Percentiles rank a stretch among this genome's conserved stretches.
phyloP scores from a whole-genome alignment of 2,888 invertebrate genomes.

The Torymus texanus region DNA sequence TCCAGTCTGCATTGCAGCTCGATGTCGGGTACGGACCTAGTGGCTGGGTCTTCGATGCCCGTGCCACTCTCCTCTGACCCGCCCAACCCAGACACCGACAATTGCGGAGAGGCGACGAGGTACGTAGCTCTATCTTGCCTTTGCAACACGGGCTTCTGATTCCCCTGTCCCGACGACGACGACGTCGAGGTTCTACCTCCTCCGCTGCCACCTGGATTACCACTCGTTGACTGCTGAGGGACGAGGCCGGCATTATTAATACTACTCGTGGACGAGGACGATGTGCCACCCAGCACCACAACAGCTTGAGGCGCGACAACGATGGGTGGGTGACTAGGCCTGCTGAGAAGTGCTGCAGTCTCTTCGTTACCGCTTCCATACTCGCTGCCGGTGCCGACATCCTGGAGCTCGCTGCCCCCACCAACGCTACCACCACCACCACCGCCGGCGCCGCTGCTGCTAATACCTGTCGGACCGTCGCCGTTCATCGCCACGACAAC shows the following conservation, averaged over 20 bases:
- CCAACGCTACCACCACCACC: too few relatives aligned
- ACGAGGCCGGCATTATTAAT: background rate
- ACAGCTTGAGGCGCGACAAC: slow-evolving; percentile 66
- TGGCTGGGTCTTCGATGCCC: slow-evolving; percentile 79
- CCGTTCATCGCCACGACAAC: slow-evolving; percentile 66
- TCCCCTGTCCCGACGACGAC: slow-evolving; percentile 70
- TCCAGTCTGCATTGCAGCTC: slow-evolving; percentile 85
- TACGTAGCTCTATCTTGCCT: slow-evolving; percentile 91
- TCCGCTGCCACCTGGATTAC: slow-evolving; percentile 70
- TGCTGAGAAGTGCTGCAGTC: slow-evolving; percentile 86
- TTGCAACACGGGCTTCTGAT: slow-evolving; percentile 87
- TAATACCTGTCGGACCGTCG: slow-evolving; percentile 62
- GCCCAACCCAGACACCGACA: slow-evolving; percentile 82
- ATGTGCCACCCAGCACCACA: slow-evolving; percentile 66
- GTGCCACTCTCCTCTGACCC: slow-evolving; percentile 88
- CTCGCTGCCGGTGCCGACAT: slow-evolving; percentile 69
- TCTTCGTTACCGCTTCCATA: slow-evolving; percentile 84
- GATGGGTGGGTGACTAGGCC: slow-evolving; percentile 77
- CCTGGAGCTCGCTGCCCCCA: slow-evolving; percentile 58
- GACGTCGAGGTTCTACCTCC: background rate
- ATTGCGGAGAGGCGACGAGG: slow-evolving; percentile 81
- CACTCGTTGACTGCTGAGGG: background rate
- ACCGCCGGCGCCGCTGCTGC: too few relatives aligned
- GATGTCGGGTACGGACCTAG: slow-evolving; percentile 88
- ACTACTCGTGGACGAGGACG: slow-evolving; percentile 45